Conservation (phyloP, 2,113 vertebrate genomes). For the Beaufortia kweichowensis region DNA sequence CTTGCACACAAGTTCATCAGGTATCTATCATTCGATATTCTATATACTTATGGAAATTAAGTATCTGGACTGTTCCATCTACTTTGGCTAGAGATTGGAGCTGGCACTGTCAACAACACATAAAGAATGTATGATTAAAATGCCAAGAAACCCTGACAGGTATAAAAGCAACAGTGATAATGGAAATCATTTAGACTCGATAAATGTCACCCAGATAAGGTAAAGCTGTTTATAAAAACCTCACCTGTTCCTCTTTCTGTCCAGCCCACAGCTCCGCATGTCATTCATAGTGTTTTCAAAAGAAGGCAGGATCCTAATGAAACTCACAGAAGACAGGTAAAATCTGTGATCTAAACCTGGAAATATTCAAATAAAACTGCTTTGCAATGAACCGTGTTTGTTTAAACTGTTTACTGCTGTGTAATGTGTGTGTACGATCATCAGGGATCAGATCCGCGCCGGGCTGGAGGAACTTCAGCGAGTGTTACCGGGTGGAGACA, state of each 20-base stretch:
- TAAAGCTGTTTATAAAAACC: background rate
- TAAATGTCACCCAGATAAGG: background rate
- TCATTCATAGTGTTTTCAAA: constrained; percentile 98
- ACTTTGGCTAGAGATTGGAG: background rate
- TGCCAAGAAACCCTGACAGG: background rate
- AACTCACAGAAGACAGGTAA: constrained; percentile 93
- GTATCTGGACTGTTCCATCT: background rate
- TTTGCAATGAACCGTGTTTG: too few relatives aligned
- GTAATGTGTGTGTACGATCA: constrained; percentile 38
- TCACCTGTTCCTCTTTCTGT: background rate
- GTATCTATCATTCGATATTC: too few relatives aligned
- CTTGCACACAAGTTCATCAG: constrained; percentile 95
- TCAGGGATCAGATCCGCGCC: constrained; percentile 91
- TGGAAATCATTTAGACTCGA: too few relatives aligned
- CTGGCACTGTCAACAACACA: background rate
- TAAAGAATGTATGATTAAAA: background rate
- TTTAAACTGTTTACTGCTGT: constrained; percentile 5
- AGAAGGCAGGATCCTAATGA: constrained; percentile 86
- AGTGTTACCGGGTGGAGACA: constrained; percentile 92
- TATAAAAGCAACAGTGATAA: background rate
- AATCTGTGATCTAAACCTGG: too few relatives aligned
- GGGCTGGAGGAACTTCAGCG: constrained; percentile 89
- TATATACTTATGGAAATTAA: too few relatives aligned
- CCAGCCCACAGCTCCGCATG: constrained; percentile 95
- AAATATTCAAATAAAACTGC: too few relatives aligned